Conservation (phyloP, 1,140 invertebrate genomes). For the Metopolophium dirhodum region DNA sequence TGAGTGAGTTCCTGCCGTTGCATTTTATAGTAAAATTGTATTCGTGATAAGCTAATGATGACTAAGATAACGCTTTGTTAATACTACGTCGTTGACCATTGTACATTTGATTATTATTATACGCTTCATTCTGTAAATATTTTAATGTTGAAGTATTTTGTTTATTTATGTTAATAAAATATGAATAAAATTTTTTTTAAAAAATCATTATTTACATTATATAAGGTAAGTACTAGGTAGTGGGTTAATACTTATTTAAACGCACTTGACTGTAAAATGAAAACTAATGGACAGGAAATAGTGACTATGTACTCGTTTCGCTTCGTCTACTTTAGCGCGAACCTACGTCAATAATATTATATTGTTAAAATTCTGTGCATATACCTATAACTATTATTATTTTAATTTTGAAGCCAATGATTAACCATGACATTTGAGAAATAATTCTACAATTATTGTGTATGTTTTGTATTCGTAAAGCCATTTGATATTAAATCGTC, state of each 20-base stretch:
- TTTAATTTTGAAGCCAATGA: neutral
- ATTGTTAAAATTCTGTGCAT: no score
- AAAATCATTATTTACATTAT: neutral
- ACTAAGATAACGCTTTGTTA: neutral
- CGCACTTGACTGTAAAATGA: neutral
- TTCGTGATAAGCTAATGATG: neutral
- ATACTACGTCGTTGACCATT: neutral
- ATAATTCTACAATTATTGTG: neutral
- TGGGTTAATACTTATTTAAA: neutral
- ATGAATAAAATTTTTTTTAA: neutral
- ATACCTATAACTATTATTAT: neutral
- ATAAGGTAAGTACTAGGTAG: neutral
- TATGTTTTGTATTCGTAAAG: neutral
- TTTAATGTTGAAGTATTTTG: neutral
- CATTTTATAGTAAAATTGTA: neutral
- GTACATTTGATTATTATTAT: neutral
- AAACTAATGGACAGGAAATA: neutral
- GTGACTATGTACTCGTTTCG: neutral
- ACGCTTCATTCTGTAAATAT: neutral
- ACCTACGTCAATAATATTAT: neutral
- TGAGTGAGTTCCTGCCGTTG: neutral
- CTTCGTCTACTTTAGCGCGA: neutral
- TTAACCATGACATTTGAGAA: neutral
- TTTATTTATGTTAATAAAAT: neutral
- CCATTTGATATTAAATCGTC: neutral